A percentile compares a stretch with the other conserved stretches of the same genome.
These are phyloP conservation scores for Nycticebus coucang DNA, from an alignment of 2,113 vertebrate genomes.

Conservation along the genomic window DNA sequence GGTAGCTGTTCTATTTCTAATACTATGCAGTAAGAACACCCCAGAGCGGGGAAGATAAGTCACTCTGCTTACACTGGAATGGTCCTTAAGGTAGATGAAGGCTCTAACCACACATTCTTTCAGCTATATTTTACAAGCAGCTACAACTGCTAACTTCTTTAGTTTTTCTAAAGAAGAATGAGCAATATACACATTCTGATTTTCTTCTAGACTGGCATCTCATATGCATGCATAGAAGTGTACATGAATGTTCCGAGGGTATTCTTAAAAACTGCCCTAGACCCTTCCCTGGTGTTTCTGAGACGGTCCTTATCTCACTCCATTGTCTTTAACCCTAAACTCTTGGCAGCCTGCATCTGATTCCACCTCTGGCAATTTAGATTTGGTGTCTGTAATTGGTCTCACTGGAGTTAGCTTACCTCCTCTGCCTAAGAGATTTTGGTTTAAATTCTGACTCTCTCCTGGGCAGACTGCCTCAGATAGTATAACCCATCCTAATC, in stretches of 20 bases:
- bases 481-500: not conserved
- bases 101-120: not conserved
- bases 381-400: slow-evolving; percentile 50
- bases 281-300: not conserved
- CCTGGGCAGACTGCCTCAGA: not conserved
- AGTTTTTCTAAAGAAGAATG: not conserved
- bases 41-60: fast-evolving
- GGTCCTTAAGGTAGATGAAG: not conserved
- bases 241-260: not conserved
- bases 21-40: not conserved
- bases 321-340: not conserved
- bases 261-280: not conserved
- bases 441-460: not conserved
- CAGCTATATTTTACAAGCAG: not conserved
- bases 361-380: slow-evolving; percentile 22
- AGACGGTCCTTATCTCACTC: not conserved
- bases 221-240: not conserved
- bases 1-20: not conserved
- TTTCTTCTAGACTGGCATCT: not conserved
- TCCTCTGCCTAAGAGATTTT: not conserved
- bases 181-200: not conserved
- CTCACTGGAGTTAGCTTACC: slow-evolving; percentile 22
- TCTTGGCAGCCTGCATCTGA: not conserved
- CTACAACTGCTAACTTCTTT: not conserved
- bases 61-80: not conserved